Evolutionary conservation across 2,888 invertebrate species (phyloP).

Genomic region (Drosophila robusta): DNA sequence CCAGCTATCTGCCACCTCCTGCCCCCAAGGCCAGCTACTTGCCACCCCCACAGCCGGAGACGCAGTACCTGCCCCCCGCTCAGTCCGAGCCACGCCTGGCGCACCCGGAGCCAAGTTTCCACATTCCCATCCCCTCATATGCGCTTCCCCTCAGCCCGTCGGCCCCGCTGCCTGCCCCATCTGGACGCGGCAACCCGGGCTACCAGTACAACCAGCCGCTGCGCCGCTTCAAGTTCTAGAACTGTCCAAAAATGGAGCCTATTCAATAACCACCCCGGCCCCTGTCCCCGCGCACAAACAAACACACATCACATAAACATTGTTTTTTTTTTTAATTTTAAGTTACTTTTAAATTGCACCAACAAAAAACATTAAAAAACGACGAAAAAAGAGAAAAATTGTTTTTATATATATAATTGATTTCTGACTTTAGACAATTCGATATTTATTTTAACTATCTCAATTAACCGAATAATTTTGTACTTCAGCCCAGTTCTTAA

Average conservation of each 20-base stretch:
- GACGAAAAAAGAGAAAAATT: neutral
- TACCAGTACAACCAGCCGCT: constrained; percentile 71
- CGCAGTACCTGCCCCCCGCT: constrained; percentile 56
- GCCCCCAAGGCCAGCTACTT: constrained; percentile 42
- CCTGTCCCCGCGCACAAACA: constrained; percentile 6
- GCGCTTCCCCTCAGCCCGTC: constrained; percentile 67
- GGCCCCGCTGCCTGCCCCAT: constrained; percentile 25
- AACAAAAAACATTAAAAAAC: constrained; percentile 45
- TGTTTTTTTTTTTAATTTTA: constrained; percentile 2
- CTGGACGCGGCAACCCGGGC: constrained; percentile 35
- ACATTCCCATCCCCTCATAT: constrained; percentile 80
- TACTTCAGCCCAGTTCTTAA: too few species aligned
- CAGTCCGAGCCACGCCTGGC: constrained; percentile 38
- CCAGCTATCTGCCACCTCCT: constrained; percentile 32
- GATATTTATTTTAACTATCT: too few species aligned
- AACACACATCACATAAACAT: constrained; percentile 5
- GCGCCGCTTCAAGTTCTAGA: constrained; percentile 59
- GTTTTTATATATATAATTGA: neutral
- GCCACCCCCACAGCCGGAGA: constrained; percentile 49
- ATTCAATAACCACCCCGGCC: constrained; percentile 19
- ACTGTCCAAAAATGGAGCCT: neutral
- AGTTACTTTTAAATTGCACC: constrained; percentile 54
- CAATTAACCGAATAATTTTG: too few species aligned
- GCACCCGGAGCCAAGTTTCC: constrained; percentile 38
- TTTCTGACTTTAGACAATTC: too few species aligned